Evolutionary conservation across 1,140 invertebrate species (phyloP), one percentile per base, ranked within the genome.

Genomic region (Drosophila obscura): DNA sequence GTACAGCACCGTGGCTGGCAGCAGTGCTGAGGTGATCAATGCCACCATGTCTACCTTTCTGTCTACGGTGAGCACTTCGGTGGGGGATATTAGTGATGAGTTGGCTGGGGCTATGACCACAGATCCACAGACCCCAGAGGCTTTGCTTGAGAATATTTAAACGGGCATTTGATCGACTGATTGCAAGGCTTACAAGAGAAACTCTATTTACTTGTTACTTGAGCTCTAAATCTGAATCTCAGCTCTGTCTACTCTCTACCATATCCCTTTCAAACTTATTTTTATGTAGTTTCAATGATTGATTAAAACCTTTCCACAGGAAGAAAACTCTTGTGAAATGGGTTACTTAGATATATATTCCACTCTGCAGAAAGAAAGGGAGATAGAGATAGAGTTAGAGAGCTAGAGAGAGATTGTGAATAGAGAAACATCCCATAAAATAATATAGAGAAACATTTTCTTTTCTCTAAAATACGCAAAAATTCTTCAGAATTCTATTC

Each of bases 71-170:
- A 73, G 80, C 39, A 77, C 72, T 5, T 77, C 85, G 19, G 80
- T 91, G 39, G 79, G 90, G 1, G 90, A 91, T 45, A 77, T 91
- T 2, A 91, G 89, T 52, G 75, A 71, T 1, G 90, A 91, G 52
- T 49, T 78, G 19, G 74, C 49, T 16, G 62, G 71, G 1, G 64
- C 64, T 55, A 84, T 84, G 45, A 91, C 90, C 46, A 90, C 90
- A 9, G 90, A 91, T 84, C 90, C 90, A 0, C 90, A 91, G 62
- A 91, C 85, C 7, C 80, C 90, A 0, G 78, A 83, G 5, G 90
- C 87, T n/a, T 55, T 91, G 39, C 35, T 91, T 57, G 72, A 90
- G 41, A 60, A 77, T 11, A 93, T 91, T 59, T 93, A 66, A 87
- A 90, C 15, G 9, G n/a, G 5, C 16, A n/a, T 2, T 41, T 26